Evolutionary conservation across 1,140 invertebrate species (phyloP), one percentile per base, ranked within the genome.

Genomic region (Mercenaria mercenaria): DNA sequence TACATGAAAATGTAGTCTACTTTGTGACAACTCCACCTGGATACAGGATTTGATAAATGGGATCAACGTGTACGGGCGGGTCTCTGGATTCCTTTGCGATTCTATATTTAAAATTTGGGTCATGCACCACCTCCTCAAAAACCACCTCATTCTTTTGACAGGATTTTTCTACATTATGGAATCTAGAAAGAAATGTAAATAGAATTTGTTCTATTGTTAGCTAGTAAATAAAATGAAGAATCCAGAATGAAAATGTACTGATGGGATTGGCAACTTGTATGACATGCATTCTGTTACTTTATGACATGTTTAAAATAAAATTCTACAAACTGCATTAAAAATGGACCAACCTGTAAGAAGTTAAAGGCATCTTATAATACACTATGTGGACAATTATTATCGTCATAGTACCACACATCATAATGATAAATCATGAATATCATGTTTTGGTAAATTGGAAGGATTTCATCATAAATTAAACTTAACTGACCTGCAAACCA

Each of bases 41-140:
- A 81, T 95, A 95, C 91, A 95, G 93, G 82, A 95, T 91, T 89
- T 89, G 91, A 92, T 94, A 95, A 77, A 95, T 95, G 56, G 91
- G 92, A 88, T 95, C 92, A 83, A 95, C 93, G 91, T 95, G 94
- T 29, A 94, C 69, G 34, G 92, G 90, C 59, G 69, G 79, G n/a
- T 85, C 56, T 37, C 93, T 91, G 32, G 77, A 59, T 26, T 91
- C 92, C 82, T 88, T 91, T 59, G 88, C 74, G 15, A 92, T 56
- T 91, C 94, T 92, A 93, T 92, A 94, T 72, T 92, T 92, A 94
- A 92, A 94, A 86, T 94, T 94, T 52, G 93, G 93, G 88, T 94
- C 94, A 91, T 94, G 94, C 69, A 93, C 91, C 85, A 94, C 92
- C 90, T 92, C 92, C 89, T 93, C 86, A 91, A 95, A 95, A 93